Evolutionary conservation across 2,113 vertebrate genomes (phyloP), one percentile per base, ranked within the genome.

Genomic region (Semicossyphus pulcher): DNA sequence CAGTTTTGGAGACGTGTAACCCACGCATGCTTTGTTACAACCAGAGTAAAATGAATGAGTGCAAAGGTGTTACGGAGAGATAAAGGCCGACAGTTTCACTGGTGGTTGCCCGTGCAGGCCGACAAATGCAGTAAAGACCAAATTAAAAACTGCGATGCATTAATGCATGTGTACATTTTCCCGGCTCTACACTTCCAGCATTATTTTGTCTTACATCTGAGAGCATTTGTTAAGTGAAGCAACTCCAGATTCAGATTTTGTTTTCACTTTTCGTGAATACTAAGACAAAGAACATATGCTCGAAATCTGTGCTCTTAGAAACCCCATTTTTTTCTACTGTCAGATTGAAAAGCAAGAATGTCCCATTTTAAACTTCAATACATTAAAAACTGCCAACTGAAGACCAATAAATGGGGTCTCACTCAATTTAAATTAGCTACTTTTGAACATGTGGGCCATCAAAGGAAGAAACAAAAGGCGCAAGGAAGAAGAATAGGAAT

Each of bases 321-420:
- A n/a, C 57, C 16, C 37, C 7, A 0, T 10, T 0, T 28, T 11
- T 31, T 56, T 63, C 44, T 71, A 77, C 20, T 21, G 31, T 54
- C 47, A 36, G 29, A 87, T 86, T 83, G 51, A 72, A 88, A 51
- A 51, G 75, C 18, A 63, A 31, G 41, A 60, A 62, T 39, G 58
- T 63, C 62, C 18, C 45, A 29, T 66, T 72, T 80, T 73, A 63
- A 84, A 69, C 49, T 79, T 47, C 23, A 74, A 36, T 34, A 56
- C 60, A 23, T 58, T 20, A 74, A 60, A 71, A 65, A 63, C 45
- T 72, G 60, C 29, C 44, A 75, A 59, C 26, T 45, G 45, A 71
- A 84, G 59, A 59, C 65, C 51, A 48, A 76, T 81, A 71, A 76
- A 73, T 76, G 64, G 57, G 80, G 31, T 82, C 60, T 28, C 45